Percentiles rank a stretch among this genome's conserved stretches.
These are phyloP conservation scores for Dipodomys merriami DNA, from an alignment of 2,113 vertebrate species.

Conservation along the genomic window DNA sequence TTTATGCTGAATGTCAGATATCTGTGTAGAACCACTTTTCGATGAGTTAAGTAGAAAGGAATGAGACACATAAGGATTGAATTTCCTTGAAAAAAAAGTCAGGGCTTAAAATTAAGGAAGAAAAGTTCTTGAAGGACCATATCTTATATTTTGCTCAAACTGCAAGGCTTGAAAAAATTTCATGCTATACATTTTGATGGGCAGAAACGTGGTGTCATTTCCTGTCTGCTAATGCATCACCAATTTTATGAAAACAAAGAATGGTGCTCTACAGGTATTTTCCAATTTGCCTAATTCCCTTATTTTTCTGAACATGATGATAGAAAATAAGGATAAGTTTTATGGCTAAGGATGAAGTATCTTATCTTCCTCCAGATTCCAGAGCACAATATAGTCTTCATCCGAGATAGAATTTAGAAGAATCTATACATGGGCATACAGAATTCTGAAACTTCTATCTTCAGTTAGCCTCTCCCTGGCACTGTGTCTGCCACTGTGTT, in stretches of 20 bases:
- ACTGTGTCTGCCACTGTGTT: not conserved
- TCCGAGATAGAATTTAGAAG: not conserved
- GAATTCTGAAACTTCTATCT: rapidly evolving
- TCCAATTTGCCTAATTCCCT: not conserved
- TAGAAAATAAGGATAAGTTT: not conserved
- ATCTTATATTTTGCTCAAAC: not conserved
- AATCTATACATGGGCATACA: not conserved
- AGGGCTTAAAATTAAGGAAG: conserved; percentile 57
- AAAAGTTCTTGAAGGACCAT: not conserved
- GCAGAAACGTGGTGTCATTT: not conserved
- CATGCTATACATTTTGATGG: conserved; percentile 5
- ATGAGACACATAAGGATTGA: conserved; percentile 64
- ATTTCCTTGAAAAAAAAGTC: conserved; percentile 55
- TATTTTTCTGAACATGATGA: conserved; percentile 2
- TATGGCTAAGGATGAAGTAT: not conserved
- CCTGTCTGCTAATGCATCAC: not conserved
- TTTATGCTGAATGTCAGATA: conserved; percentile 57
- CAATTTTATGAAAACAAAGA: conserved; percentile 13
- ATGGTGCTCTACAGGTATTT: not conserved
- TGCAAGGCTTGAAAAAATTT: conserved; percentile 31
- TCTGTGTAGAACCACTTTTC: conserved; percentile 13
- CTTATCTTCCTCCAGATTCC: not conserved
- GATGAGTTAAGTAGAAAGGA: conserved; percentile 65
- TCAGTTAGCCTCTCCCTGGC: too few relatives aligned
- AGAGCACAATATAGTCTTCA: not conserved